Evolutionary conservation across 2,113 vertebrate genomes (phyloP).

Genomic region (Helogale parvula): DNA sequence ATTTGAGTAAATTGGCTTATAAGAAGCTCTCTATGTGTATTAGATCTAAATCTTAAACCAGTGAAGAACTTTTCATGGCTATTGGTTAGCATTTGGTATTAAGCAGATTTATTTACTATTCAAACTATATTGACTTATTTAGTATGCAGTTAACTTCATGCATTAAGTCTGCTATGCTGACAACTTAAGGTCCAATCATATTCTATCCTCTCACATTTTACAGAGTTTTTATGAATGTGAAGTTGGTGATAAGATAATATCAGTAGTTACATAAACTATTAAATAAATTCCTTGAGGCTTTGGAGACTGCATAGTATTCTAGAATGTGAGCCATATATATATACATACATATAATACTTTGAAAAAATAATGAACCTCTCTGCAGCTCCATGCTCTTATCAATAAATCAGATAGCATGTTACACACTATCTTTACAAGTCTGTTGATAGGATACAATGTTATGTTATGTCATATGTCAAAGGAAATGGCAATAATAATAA

Average conservation of each 20-base stretch:
- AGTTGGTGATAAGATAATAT: neutral
- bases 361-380: neutral
- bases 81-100: neutral
- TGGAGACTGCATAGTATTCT: neutral
- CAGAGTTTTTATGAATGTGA: neutral
- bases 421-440: neutral
- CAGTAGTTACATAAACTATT: neutral
- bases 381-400: neutral
- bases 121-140: neutral
- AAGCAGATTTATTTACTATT: neutral
- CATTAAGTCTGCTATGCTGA: neutral
- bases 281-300: neutral
- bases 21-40: neutral
- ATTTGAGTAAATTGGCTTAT: neutral
- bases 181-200: neutral
- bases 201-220: neutral
- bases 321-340: neutral
- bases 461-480: neutral
- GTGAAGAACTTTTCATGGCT: neutral
- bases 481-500: neutral
- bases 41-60: neutral
- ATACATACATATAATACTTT: neutral
- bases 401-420: neutral
- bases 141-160: neutral
- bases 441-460: neutral